Base-by-base conservation (phyloP, 2,797 vertebrate species). In the Cetoscarus ocellatus region DNA sequence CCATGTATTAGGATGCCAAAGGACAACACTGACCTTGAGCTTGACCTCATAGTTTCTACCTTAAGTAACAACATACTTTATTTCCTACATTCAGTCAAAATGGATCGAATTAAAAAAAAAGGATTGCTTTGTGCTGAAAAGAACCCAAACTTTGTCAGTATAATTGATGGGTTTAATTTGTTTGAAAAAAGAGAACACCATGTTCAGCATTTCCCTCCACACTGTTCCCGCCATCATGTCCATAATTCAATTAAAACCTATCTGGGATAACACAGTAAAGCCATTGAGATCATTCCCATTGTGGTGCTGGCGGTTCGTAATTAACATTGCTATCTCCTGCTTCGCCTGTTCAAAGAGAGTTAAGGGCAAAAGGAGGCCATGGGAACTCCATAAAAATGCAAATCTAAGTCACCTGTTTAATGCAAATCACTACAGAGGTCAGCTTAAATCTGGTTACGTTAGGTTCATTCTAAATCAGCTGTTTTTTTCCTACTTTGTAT, bases 361-460 rank as follows among this genome's bases (percentile, higher is more conserved):
- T 86, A 60, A 90, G 89, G 89, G 86, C 85, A 83, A 71, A 79
- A 82, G 79, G 85, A 91, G 87, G 88, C 90, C 79, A 78, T 44
- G 14, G 73, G 75, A 89, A 87, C 79, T 73, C 82, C 80, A 92
- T 92, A 87, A 91, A 92, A 93, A 94, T 94, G 92, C 91, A 80
- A 92, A 94, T 92, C 75, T 76, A 39, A 36, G 52, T 83, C 86
- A 89, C 78, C 83, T 87, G 77, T 75, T 87, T 83, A 86, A 92
- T 90, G 89, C 88, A 88, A 85, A 81, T 82, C 70, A 80, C 76
- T 10, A n/a, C 58, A 71, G 55, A 78, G 80, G 75, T 65, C 48
- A 84, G 63, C 56, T 65, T 65, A 73, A 86, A 85, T 82, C 77
- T 10, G 6, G 56, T 80, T 74, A 60, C 56, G 75, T 75, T 82